phyloP scores from a whole-genome alignment of 2,888 invertebrate genomes.

The Lordiphosa fenestrarum region DNA sequence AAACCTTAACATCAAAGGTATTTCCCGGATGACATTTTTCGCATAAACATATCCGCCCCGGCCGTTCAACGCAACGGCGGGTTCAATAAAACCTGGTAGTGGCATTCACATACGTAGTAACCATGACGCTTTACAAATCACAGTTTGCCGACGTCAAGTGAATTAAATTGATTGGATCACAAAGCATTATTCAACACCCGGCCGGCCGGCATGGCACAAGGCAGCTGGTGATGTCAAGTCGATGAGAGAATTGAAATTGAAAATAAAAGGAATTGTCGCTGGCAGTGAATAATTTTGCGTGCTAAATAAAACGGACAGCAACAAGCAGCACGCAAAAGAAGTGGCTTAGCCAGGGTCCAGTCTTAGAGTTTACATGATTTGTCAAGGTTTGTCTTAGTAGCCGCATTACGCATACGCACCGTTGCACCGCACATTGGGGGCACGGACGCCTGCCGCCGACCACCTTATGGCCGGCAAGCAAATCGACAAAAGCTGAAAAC shows the following conservation, averaged over 20 bases:
- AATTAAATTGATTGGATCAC: slow-evolving; percentile 73
- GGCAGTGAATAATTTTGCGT: slow-evolving; percentile 45
- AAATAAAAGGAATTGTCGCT: slow-evolving; percentile 11
- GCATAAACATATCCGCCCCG: background rate
- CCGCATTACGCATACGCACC: slow-evolving; percentile 46
- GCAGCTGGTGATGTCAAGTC: slow-evolving; percentile 48
- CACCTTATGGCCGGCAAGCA: slow-evolving; percentile 7
- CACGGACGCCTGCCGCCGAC: slow-evolving; percentile 20
- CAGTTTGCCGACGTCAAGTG: slow-evolving; percentile 57
- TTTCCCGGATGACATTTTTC: no score
- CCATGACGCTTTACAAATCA: slow-evolving; percentile 29
- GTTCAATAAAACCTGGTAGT: slow-evolving; percentile 36
- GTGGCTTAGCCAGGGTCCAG: no score
- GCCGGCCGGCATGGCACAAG: slow-evolving; percentile 34
- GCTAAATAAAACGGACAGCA: slow-evolving; percentile 25
- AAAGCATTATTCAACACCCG: slow-evolving; percentile 71
- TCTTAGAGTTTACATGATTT: slow-evolving; percentile 37
- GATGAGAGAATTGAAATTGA: slow-evolving; percentile 36
- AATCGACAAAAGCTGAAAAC: slow-evolving; percentile 52
- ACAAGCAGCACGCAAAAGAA: background rate
- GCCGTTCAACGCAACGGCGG: slow-evolving; percentile 3
- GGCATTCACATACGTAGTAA: slow-evolving; percentile 25
- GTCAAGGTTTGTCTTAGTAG: slow-evolving; percentile 47
- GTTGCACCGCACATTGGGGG: slow-evolving; percentile 17
- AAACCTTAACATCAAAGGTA: no score